Conservation (phyloP, 1,140 invertebrate genomes). For the Pomacea maculata region DNA sequence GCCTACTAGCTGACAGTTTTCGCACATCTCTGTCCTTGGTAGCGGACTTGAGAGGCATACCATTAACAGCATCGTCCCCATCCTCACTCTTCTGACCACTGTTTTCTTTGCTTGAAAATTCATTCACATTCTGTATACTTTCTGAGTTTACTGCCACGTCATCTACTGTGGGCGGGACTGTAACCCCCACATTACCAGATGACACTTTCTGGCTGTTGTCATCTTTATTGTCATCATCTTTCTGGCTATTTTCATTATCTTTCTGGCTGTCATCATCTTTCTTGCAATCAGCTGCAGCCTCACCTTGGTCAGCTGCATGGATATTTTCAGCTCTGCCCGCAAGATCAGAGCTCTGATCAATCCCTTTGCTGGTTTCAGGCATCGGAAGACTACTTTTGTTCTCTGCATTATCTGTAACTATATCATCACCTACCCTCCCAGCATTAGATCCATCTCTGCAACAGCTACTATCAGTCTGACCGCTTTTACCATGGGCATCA, state of each 20-base stretch:
- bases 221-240: background rate
- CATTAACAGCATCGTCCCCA: background rate
- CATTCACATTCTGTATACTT: background rate
- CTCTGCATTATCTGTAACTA: background rate
- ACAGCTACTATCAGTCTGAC: background rate
- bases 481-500: background rate
- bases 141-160: background rate
- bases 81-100: no score
- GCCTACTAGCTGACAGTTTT: background rate
- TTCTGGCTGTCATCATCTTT: background rate
- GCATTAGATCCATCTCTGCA: background rate
- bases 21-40: constrained; percentile 2
- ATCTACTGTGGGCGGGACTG: background rate
- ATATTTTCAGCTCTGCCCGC: background rate
- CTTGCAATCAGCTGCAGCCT: background rate
- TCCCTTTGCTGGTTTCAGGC: background rate
- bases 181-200: no score
- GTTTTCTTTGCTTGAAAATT: background rate
- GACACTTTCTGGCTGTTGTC: background rate
- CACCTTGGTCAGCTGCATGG: background rate
- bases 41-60: no score
- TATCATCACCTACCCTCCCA: background rate
- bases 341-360: background rate
- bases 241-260: background rate
- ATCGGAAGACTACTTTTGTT: background rate